Base-by-base conservation (phyloP, 2,113 vertebrate species). In the Sarotherodon lohbergeri region DNA sequence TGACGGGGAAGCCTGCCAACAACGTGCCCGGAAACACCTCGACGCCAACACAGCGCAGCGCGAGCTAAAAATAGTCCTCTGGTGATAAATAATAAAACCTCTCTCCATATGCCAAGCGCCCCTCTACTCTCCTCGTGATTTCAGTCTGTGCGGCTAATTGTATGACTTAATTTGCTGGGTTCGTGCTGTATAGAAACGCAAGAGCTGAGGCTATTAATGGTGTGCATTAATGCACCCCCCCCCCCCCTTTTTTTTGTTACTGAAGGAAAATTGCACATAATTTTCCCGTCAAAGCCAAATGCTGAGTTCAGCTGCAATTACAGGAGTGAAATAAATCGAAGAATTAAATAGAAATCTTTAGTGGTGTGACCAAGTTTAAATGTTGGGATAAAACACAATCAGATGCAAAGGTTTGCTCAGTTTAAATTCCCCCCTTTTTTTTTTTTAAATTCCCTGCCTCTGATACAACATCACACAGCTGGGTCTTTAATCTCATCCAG, bases 1-100 rank as follows among this genome's bases (percentile, higher is more conserved):
- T 91, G 92, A 93, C 80, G 83, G 93, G 94, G 93, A 96, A 95
- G 93, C 92, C 94, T 96, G 94, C 93, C 91, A 92, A 90, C 91
- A 56, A 80, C 88, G 89, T 63, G 82, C 92, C 90, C 88, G 91
- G 94, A 96, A 94, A 95, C 89, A 76, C 95, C 93, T 89, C 78
- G 50, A 91, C 89, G 92, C 93, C 91, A 91, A 81, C 89, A 86
- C 63, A 61, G 86, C 90, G 81, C 91, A 91, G 90, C 89, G 3
- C 0, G 76, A 80, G 83, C 94, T 95, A 96, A 94, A 94, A 93
- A 95, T 95, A 95, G 91, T 17, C 57, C 13, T 9, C 79, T 29
- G 55, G 84, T 92, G 94, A 95, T 95, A 92, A 95, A 94, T 95
- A 92, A 95, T 95, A 85, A 93, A 95, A 84, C 34, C 82, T 84